Conservation (phyloP, 2,113 vertebrate genomes). For the Mus musculus region GRCm39 chr1:81078501-81079000, state of each 20-base stretch:
- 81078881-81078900: neutral
- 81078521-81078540: neutral
- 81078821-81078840: neutral
- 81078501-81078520: neutral
- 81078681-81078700: neutral
- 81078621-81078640: neutral
- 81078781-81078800: neutral
- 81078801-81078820: neutral
- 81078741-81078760: neutral
- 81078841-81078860: neutral
- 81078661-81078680: neutral
- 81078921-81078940: neutral
- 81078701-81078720: neutral
- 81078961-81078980: neutral
- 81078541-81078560: neutral
- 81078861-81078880: neutral
- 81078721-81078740: neutral
- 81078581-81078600: neutral
- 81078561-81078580: neutral
- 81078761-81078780: neutral
- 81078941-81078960: neutral
- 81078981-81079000: neutral
- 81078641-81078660: constrained; percentile 9
- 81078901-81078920: neutral
- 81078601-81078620: neutral